phyloP scores from a whole-genome alignment of 2,888 invertebrate genomes.

The Netelia inedita region DNA sequence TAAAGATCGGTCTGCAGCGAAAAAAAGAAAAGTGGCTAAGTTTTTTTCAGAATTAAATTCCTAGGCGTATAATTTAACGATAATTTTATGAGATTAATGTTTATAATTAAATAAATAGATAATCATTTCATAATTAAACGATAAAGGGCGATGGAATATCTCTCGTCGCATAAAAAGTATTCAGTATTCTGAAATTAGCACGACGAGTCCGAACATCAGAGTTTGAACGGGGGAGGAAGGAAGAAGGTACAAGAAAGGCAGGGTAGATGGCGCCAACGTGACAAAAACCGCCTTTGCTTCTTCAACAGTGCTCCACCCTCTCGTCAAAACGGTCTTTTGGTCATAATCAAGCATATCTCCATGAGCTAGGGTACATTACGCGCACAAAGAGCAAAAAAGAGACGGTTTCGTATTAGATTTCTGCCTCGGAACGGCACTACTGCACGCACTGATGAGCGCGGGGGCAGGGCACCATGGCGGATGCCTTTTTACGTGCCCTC shows the following conservation, averaged over 20 bases:
- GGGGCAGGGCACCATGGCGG: slow-evolving; percentile 57
- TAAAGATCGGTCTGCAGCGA: no score
- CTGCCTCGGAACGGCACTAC: slow-evolving; percentile 26
- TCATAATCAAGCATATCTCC: slow-evolving; percentile 77
- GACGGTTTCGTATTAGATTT: slow-evolving; percentile 57
- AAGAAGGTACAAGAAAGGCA: slow-evolving; percentile 28
- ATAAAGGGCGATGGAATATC: no score
- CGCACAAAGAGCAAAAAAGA: slow-evolving; percentile 11
- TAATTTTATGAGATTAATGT: no score
- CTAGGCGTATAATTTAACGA: no score
- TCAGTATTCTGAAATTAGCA: slow-evolving; percentile 64
- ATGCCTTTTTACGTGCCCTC: slow-evolving; percentile 38
- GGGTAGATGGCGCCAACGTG: slow-evolving; percentile 77
- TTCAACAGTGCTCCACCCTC: slow-evolving; percentile 10
- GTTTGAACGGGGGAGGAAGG: slow-evolving; percentile 24
- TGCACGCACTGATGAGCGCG: slow-evolving; percentile 55
- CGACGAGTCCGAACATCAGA: slow-evolving; percentile 32
- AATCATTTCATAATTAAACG: no score
- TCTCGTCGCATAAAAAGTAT: slow-evolving; percentile 49
- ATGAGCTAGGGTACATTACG: slow-evolving; percentile 25
- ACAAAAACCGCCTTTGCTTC: slow-evolving; percentile 72
- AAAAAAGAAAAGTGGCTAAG: no score
- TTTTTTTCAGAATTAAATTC: no score
- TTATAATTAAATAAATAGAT: no score
- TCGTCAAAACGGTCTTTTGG: slow-evolving; percentile 42